Base-by-base conservation (phyloP, 2,888 invertebrate genomes). In the Sclerodermus sp. region DNA sequence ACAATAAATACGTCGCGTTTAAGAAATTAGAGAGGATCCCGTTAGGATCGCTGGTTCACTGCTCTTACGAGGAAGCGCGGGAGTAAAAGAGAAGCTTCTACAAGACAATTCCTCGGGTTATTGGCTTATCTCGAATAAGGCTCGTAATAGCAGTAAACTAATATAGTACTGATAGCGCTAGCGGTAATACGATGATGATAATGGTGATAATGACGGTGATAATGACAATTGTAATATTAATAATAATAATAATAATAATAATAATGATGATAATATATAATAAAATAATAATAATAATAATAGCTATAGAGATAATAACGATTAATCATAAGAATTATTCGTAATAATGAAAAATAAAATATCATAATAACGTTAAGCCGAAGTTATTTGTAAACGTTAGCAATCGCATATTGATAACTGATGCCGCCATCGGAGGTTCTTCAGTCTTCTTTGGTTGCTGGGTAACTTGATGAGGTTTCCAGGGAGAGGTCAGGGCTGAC, bases 391-490 rank as follows among this genome's bases (percentile, higher is more conserved):
- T 38, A 55, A 62, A 62, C 53, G 58, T 64, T 65, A 65, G 66
- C 66, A 66, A 67, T 68, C 60, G 65, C 67, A 57, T 64, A 58
- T 48, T 51, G 59, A 68, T 67, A 74, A 72, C 68, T 67, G 68
- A 68, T 66, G 72, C 64, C 71, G 73, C 71, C 70, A 70, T 74
- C 71, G 67, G 66, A 72, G 76, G 72, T 74, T 74, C 65, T 73
- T 82, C 82, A 82, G 82, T 82, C 82, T 82, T 82, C 82, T 82
- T 82, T 82, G 82, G 82, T 81, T 79, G 76, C 68, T 71, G 78
- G 82, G 82, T 81, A 82, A 81, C 81, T 78, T 67, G 77, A 74
- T 75, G 67, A 68, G 66, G 50, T 60, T 60, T 34, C 34, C 12
- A 12, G 34, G 34, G 12, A 34, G 34, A 34, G 4, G 3, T 23